Percentiles rank a stretch among this genome's conserved stretches.
These are phyloP conservation scores for Altica lythri DNA, from an alignment of 2,888 invertebrate species.

Conservation along the genomic window DNA sequence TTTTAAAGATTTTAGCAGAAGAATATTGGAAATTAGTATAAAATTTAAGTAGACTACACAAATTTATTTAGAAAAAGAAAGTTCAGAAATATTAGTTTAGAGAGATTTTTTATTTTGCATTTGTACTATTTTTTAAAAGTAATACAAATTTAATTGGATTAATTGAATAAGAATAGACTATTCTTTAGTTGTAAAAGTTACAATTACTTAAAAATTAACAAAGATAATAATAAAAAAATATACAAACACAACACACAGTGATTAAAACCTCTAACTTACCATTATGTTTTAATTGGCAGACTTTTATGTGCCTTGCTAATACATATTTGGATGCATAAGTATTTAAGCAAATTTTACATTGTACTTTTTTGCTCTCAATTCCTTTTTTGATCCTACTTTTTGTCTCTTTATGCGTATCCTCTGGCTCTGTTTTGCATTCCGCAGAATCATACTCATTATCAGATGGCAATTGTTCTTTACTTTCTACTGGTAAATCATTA, in stretches of 20 bases:
- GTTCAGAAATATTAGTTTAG: no score
- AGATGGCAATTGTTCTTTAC: constrained; percentile 8
- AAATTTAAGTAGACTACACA: no score
- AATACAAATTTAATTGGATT: no score
- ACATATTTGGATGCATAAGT: constrained; percentile 37
- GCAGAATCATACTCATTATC: constrained; percentile 8
- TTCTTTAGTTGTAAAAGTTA: background rate
- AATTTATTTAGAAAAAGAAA: no score
- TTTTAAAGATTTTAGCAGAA: no score
- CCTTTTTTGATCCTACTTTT: constrained; percentile 20
- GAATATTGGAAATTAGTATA: no score
- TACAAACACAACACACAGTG: no score
- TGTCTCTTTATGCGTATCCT: constrained; percentile 25
- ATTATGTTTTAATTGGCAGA: constrained; percentile 35
- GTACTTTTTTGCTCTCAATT: constrained; percentile 18
- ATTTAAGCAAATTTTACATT: constrained; percentile 38
- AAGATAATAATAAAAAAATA: no score
- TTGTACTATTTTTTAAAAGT: no score
- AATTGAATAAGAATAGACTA: no score
- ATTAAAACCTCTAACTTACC: no score
- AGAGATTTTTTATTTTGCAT: no score
- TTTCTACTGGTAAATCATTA: background rate
- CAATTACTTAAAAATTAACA: background rate
- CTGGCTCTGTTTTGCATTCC: background rate
- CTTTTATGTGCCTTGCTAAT: constrained; percentile 37